Evolutionary conservation across 2,113 vertebrate species (phyloP).

Genomic region (Malurus melanocephalus): DNA sequence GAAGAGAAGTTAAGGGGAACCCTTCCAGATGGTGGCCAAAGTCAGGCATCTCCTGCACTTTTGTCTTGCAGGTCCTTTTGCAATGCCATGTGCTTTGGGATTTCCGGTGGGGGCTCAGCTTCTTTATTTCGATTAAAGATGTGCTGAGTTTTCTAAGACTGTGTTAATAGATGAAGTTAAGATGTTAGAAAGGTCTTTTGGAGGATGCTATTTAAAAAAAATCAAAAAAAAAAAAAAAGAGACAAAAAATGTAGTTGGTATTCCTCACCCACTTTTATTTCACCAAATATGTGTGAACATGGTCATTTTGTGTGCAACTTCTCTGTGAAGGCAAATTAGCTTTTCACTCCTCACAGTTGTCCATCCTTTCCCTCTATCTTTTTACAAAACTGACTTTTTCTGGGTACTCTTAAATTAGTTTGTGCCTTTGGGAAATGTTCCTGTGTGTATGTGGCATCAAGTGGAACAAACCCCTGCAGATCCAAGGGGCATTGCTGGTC

Average conservation of each 20-base stretch:
- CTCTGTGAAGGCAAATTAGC: background rate
- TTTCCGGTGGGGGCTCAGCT: background rate
- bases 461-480: background rate
- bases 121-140: background rate
- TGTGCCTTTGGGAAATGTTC: background rate
- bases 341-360: background rate
- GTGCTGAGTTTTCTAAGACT: background rate
- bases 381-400: background rate
- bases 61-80: background rate
- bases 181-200: background rate
- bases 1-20: background rate
- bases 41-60: background rate
- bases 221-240: background rate
- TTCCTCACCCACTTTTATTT: background rate
- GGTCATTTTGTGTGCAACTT: background rate
- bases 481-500: background rate
- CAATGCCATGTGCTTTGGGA: accelerated
- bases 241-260: background rate
- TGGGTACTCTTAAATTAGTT: background rate
- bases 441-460: background rate
- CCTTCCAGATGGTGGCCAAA: background rate
- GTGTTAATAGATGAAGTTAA: background rate
- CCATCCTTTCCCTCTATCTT: background rate
- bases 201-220: background rate
- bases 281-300: background rate